Base-by-base conservation (phyloP, 2,888 invertebrate genomes). In the Macrosiphum euphorbiae region DNA sequence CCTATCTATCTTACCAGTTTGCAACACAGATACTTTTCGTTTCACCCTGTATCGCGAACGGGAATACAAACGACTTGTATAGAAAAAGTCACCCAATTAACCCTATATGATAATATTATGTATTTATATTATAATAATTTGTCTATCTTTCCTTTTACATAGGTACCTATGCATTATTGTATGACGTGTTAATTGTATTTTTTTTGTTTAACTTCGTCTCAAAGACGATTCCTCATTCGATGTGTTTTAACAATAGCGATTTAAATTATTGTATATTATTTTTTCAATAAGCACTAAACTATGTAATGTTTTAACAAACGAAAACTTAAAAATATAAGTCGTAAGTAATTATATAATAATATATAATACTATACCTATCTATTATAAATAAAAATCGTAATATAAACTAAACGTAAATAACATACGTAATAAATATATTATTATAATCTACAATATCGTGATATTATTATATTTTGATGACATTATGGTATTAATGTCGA, bases 251-350 rank as follows among this genome's bases (percentile, higher is more conserved):
- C 87, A 61, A 92, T 92, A 86, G 86, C 52, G 67, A 88, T 67
- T 92, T 92, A 20, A 52, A 88, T 47, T 47, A 47, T 50, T 87
- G 20, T 87, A 87, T 87, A 87, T 87, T 52, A 28, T 50, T 55
- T 47, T 86, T 61, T n/a, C 26, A 78, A 78, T 28, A 58, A 78
- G 92, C 92, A 92, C 92, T 2, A 92, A 78, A 92, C 61, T 88
- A 88, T 61, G 35, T 90, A 90, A 92, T 26, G 50, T 61, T 86
- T 86, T 92, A 86, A 47, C 44, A 47, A 47, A 58, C 86, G 58
- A 24, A 86, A 86, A 52, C 3, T n/a, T 41, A 67, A 67, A 50
- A 78, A 78, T 28, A 50, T 78, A 11, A 90, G 52, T 52, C 28
- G 47, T 91, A 50, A 90, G 26, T 78, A 90, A 90, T 52, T 26